phyloP scores from a whole-genome alignment of 2,113 vertebrate genomes.

The Pagrus major region DNA sequence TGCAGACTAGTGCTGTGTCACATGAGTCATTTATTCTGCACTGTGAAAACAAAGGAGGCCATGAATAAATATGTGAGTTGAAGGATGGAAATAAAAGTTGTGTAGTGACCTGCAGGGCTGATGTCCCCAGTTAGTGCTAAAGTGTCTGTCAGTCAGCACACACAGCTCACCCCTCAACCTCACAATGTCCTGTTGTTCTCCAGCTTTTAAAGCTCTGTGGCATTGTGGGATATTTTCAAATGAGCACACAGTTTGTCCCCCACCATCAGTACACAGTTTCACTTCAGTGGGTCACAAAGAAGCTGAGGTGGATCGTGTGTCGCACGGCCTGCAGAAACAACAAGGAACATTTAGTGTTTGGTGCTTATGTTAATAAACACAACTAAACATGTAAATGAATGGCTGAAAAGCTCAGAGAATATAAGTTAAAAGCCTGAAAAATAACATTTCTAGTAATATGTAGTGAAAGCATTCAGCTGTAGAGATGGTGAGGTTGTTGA shows the following conservation, averaged over 20 bases:
- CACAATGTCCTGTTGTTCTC: slow-evolving; percentile 88
- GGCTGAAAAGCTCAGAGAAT: no score
- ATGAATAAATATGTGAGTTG: slow-evolving; percentile 90
- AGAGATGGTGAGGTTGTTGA: no score
- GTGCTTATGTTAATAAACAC: no score
- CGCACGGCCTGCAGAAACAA: no score
- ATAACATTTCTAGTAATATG: no score
- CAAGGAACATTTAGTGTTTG: no score
- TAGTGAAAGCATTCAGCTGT: no score
- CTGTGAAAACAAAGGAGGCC: slow-evolving; percentile 96
- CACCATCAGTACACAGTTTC: no score
- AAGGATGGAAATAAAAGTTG: slow-evolving; percentile 78
- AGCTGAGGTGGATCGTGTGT: no score
- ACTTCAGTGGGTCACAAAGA: no score
- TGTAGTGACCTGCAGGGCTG: slow-evolving; percentile 89
- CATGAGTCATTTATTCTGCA: slow-evolving; percentile 93
- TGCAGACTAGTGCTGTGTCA: slow-evolving; percentile 93
- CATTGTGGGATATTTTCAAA: slow-evolving; percentile 73
- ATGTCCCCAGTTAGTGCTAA: slow-evolving; percentile 91
- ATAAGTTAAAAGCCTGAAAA: no score
- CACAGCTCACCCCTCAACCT: slow-evolving; percentile 88
- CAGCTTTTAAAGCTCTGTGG: slow-evolving; percentile 71
- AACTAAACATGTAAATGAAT: no score
- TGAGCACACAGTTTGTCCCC: neutral
- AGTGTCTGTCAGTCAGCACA: slow-evolving; percentile 93